Conservation (phyloP, 2,888 invertebrate species). For the Alviniconcha strummeri region DNA sequence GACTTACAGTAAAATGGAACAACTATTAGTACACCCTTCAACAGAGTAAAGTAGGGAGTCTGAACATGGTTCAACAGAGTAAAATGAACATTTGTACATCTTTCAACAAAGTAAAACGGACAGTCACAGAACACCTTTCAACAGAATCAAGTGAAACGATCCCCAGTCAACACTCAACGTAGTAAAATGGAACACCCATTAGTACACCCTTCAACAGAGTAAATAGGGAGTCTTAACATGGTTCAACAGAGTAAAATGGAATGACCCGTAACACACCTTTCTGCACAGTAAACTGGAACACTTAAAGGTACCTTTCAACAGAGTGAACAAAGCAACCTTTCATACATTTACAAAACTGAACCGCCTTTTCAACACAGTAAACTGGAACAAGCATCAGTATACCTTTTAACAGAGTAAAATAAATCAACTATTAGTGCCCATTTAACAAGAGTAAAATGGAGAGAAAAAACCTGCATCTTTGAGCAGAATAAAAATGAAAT, state of each 20-base stretch:
- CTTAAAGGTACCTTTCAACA: too few species aligned
- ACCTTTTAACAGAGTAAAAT: too few species aligned
- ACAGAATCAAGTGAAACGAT: neutral
- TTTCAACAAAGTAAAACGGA: neutral
- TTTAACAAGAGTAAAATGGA: too few species aligned
- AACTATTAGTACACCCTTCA: neutral
- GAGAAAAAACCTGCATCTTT: too few species aligned
- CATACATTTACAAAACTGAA: too few species aligned
- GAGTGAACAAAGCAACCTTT: too few species aligned
- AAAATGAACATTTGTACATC: neutral
- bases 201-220: neutral
- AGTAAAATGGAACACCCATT: neutral
- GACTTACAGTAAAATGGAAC: too few species aligned
- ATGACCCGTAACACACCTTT: neutral
- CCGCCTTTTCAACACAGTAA: too few species aligned
- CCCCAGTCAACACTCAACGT: too few species aligned
- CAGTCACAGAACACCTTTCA: neutral
- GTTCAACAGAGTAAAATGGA: neutral
- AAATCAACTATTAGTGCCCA: too few species aligned
- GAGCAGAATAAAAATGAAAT: too few species aligned
- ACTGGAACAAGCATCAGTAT: too few species aligned
- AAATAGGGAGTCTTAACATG: neutral
- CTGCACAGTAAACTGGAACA: neutral
- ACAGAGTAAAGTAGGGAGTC: neutral
- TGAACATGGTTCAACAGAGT: neutral